phyloP scores from a whole-genome alignment of 2,113 vertebrate species.

The Lontra canadensis region DNA sequence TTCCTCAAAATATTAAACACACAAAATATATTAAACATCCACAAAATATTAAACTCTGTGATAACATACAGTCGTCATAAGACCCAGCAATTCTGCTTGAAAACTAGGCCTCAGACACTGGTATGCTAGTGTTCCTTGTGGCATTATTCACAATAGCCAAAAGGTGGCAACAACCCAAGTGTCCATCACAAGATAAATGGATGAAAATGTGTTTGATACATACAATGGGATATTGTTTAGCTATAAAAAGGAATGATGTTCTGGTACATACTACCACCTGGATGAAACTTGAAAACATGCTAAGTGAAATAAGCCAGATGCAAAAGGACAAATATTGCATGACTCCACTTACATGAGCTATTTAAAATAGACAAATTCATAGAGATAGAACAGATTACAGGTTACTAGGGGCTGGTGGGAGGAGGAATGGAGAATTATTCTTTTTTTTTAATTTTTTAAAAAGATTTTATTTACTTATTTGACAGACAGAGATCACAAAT shows the following conservation, averaged over 20 bases:
- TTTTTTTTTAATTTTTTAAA: too few relatives aligned
- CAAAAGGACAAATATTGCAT: not conserved
- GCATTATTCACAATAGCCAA: not conserved
- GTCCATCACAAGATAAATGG: not conserved
- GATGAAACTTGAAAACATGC: slow-evolving; percentile 8
- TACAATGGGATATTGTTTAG: not conserved
- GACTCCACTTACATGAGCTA: not conserved
- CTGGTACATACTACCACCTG: not conserved
- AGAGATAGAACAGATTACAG: not conserved
- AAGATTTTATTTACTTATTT: too few relatives aligned
- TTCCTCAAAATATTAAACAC: not conserved
- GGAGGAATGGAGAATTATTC: not conserved
- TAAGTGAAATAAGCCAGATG: slow-evolving; percentile 32
- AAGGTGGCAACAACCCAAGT: not conserved
- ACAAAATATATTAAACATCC: not conserved
- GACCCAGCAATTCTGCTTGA: not conserved
- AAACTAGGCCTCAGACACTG: not conserved
- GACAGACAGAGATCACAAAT: too few relatives aligned
- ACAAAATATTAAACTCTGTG: not conserved
- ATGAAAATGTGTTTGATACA: not conserved
- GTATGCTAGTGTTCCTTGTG: not conserved
- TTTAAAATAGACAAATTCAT: slow-evolving; percentile 30
- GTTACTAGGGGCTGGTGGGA: not conserved
- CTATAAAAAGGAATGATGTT: not conserved
- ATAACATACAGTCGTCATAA: not conserved